Conservation (phyloP, 1,140 invertebrate genomes). For the Cardiocondyla obscurior region DNA sequence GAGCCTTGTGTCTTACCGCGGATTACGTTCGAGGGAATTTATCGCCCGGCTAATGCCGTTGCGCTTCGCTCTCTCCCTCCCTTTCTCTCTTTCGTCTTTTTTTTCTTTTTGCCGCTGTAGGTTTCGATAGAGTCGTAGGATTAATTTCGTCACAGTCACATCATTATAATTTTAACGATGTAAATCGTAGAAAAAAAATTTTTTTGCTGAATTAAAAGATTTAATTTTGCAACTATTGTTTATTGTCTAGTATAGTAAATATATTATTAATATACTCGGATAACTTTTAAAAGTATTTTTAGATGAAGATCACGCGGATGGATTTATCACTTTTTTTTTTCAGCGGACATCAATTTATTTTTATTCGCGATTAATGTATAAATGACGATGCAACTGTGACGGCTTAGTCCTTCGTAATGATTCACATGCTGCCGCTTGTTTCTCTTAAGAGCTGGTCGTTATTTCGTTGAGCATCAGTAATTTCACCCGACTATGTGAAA, state of each 20-base stretch:
- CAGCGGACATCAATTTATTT: neutral
- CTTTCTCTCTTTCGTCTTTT: neutral
- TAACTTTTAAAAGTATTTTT: neutral
- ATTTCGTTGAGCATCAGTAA: constrained; percentile 53
- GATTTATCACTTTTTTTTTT: neutral
- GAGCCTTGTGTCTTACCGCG: constrained; percentile 69
- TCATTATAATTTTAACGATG: neutral
- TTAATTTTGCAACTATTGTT: neutral
- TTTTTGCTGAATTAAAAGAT: neutral
- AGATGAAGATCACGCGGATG: neutral
- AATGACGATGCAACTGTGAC: neutral
- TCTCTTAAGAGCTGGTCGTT: constrained; percentile 40
- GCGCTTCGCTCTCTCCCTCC: constrained; percentile 11
- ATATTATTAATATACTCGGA: neutral
- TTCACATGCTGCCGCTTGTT: constrained; percentile 18
- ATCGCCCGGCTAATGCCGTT: constrained; percentile 60
- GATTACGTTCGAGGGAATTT: constrained; percentile 73
- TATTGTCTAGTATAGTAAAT: neutral
- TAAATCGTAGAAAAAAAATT: neutral
- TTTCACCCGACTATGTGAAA: constrained; percentile 41
- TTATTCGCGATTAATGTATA: constrained; percentile 31
- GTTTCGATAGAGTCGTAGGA: neutral
- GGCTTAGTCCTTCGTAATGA: constrained; percentile 32
- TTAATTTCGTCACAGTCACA: neutral
- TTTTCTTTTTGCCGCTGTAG: neutral